Percentiles rank a stretch among this genome's conserved stretches.
Conservation (phyloP, 2,888 invertebrate genomes). For the Brachyptera putata region DNA sequence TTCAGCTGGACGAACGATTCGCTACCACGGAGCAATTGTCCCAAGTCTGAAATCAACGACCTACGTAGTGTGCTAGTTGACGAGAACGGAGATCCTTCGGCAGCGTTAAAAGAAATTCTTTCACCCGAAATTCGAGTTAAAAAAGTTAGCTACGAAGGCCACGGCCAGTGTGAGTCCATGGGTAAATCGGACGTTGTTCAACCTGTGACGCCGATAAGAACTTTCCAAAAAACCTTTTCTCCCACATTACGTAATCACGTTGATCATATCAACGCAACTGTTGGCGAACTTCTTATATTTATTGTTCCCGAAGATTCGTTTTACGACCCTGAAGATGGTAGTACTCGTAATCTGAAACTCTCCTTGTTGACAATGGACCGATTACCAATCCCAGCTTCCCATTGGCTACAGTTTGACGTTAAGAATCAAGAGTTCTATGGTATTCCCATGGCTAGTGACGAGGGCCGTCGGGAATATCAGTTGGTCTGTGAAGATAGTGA, state of each 20-base stretch:
- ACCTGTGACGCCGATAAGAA: conserved; percentile 49
- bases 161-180: conserved; percentile 55
- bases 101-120: background rate
- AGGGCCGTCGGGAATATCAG: conserved; percentile 72
- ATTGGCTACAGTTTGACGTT: conserved; percentile 87
- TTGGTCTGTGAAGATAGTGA: conserved; percentile 71
- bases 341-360: conserved; percentile 66
- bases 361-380: conserved; percentile 69
- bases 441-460: conserved; percentile 67
- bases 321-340: conserved; percentile 74
- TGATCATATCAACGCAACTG: conserved; percentile 75
- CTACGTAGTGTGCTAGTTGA: conserved; percentile 54
- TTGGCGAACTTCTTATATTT: conserved; percentile 75
- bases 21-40: conserved; percentile 72
- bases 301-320: conserved; percentile 69
- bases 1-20: conserved; percentile 86
- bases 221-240: conserved; percentile 61
- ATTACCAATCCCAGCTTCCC: conserved; percentile 58
- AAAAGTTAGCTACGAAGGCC: conserved; percentile 60
- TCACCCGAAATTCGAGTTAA: conserved; percentile 34
- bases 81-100: background rate
- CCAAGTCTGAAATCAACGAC: conserved; percentile 65
- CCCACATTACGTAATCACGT: conserved; percentile 81
- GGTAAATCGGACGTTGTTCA: conserved; percentile 44
- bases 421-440: conserved; percentile 88